These are phyloP conservation scores for Globodera ellingtonae DNA, from an alignment of 1,140 invertebrate species.

Conservation along the genomic window DNA sequence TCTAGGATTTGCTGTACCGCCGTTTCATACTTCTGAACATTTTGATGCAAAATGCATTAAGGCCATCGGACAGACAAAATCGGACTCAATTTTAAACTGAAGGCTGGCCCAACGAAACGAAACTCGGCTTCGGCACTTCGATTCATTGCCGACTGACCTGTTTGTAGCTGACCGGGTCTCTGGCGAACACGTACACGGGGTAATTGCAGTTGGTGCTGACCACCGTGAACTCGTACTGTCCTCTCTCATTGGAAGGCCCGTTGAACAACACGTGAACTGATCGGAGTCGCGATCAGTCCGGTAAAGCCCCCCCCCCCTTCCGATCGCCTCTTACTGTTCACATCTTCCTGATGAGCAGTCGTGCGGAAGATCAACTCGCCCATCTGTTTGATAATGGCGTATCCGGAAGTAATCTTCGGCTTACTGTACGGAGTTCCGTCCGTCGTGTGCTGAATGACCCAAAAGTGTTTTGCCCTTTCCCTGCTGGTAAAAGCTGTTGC, in stretches of 20 bases:
- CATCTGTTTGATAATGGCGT: slow-evolving; percentile 60
- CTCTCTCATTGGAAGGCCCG: slow-evolving; percentile 52
- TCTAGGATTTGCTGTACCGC: slow-evolving; percentile 51
- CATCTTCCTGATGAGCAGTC: slow-evolving; percentile 63
- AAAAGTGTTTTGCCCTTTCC: neutral
- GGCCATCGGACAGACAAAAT: neutral
- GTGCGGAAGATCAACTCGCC: slow-evolving; percentile 64
- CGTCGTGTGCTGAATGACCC: slow-evolving; percentile 54
- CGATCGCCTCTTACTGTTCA: slow-evolving; percentile 48
- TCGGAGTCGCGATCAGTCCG: slow-evolving; percentile 18
- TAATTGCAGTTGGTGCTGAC: slow-evolving; percentile 55
- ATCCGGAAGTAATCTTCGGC: slow-evolving; percentile 63
- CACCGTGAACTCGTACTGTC: slow-evolving; percentile 51
- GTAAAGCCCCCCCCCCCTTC: neutral
- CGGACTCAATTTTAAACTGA: neutral
- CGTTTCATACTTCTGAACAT: slow-evolving; percentile 46
- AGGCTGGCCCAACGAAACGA: no score
- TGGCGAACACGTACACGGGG: slow-evolving; percentile 57
- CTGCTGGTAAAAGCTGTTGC: neutral
- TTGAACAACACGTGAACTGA: slow-evolving; percentile 54
- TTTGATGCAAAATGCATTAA: neutral
- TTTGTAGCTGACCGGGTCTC: slow-evolving; percentile 54
- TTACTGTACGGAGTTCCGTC: slow-evolving; percentile 65
- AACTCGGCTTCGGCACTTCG: no score
- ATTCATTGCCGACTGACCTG: slow-evolving; percentile 26